Evolutionary conservation across 1,140 invertebrate species (phyloP).

Genomic region (Amyelois transitella): DNA sequence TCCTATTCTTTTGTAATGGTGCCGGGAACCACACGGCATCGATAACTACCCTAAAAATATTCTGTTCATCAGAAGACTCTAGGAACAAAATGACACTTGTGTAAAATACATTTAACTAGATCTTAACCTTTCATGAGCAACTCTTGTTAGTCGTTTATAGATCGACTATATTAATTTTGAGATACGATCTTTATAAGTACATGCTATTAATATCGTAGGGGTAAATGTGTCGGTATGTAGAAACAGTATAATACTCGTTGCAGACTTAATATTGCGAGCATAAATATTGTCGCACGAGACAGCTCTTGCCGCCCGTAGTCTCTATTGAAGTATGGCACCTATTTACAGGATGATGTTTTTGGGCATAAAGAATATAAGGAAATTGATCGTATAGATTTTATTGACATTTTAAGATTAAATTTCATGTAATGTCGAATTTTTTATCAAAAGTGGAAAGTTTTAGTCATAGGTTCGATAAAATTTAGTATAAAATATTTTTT

Average conservation of each 20-base stretch:
- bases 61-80: too few species aligned
- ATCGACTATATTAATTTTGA: too few species aligned
- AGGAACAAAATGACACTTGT: too few species aligned
- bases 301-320: slow-evolving; percentile 62
- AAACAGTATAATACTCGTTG: slow-evolving; percentile 2
- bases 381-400: not conserved
- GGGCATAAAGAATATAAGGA: not conserved
- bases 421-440: not conserved
- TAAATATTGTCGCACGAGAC: slow-evolving; percentile 67
- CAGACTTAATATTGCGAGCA: slow-evolving; percentile 66
- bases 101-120: too few species aligned
- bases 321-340: slow-evolving; percentile 61
- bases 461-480: too few species aligned
- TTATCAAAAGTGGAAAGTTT: too few species aligned
- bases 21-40: too few species aligned
- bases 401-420: not conserved
- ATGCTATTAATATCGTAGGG: not conserved
- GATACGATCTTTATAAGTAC: not conserved
- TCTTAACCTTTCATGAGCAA: too few species aligned
- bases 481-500: too few species aligned
- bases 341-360: slow-evolving; percentile 35
- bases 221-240: not conserved
- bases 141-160: too few species aligned
- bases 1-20: too few species aligned
- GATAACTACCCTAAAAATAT: too few species aligned